These are phyloP conservation scores for Trachythela sp. DNA, from an alignment of 64 coral and sea anemone species.

Conservation along the genomic window DNA sequence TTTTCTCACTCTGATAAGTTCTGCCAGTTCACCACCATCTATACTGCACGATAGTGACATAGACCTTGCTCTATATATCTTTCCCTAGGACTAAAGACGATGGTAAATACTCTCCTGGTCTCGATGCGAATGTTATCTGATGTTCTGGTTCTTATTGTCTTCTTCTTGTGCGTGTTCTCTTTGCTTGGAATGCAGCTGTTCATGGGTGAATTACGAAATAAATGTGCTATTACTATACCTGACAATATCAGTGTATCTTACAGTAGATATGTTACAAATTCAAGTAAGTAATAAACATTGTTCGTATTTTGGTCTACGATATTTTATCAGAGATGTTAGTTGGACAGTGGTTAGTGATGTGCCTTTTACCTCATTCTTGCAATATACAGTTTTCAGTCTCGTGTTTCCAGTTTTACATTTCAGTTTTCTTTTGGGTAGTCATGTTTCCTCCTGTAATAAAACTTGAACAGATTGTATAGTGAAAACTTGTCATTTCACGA, in stretches of 20 bases:
- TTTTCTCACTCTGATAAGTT: no score
- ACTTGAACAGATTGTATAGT: no score
- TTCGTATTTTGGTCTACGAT: background rate
- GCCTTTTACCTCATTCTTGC: background rate
- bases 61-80: background rate
- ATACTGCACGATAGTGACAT: no score
- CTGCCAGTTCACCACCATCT: no score
- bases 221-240: conserved; percentile 46
- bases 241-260: background rate
- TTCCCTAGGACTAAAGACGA: conserved; percentile 63
- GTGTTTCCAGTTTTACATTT: no score
- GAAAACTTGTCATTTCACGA: background rate
- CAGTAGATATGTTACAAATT: conserved; percentile 37
- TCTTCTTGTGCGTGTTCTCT: conserved; percentile 76
- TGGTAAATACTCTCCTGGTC: conserved; percentile 76
- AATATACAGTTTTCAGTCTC: no score
- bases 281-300: conserved; percentile 49
- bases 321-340: no score
- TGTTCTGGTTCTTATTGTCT: conserved; percentile 73
- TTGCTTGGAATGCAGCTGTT: conserved; percentile 83
- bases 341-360: no score
- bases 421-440: no score
- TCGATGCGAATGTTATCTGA: conserved; percentile 75
- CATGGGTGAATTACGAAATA: conserved; percentile 65
- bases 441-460: no score